A percentile compares a stretch with the other conserved stretches of the same genome.
Evolutionary conservation across 2,113 vertebrate genomes (phyloP).

Genomic region (Cyprinodon brontotheroides): DNA sequence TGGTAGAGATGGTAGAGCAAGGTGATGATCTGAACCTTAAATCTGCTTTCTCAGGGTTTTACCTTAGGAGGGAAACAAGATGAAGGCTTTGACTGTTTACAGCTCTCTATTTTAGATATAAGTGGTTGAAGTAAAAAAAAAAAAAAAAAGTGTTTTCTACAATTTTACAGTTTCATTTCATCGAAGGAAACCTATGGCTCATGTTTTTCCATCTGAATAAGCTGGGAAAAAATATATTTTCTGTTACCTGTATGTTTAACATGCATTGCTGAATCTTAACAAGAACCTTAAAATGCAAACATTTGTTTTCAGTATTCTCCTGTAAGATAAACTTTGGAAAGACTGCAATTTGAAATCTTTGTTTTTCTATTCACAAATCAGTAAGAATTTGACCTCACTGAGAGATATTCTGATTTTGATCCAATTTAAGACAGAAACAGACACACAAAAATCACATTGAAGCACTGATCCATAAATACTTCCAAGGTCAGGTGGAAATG

Average conservation of each 20-base stretch:
- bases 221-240: conserved; percentile 25
- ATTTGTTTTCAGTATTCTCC: conserved; percentile 6
- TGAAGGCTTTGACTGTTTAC: conserved; percentile 10
- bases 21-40: conserved; percentile 47
- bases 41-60: conserved; percentile 34
- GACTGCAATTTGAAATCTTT: conserved; percentile 17
- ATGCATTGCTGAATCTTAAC: conserved; percentile 35
- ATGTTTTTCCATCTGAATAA: conserved; percentile 15
- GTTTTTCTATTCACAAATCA: background rate
- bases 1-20: conserved; percentile 30
- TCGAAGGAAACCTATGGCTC: conserved; percentile 12
- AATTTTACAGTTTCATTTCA: conserved; percentile 2
- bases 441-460: no score
- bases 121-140: background rate
- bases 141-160: background rate
- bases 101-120: conserved; percentile 18
- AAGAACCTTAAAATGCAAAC: conserved; percentile 60
- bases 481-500: background rate
- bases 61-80: conserved; percentile 25
- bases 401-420: background rate
- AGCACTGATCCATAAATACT: no score
- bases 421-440: background rate
- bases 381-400: background rate
- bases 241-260: background rate
- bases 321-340: conserved; percentile 27